Percentiles rank a stretch among this genome's conserved stretches.
Conservation (phyloP, 2,888 invertebrate species). For the Sisyra nigra region DNA sequence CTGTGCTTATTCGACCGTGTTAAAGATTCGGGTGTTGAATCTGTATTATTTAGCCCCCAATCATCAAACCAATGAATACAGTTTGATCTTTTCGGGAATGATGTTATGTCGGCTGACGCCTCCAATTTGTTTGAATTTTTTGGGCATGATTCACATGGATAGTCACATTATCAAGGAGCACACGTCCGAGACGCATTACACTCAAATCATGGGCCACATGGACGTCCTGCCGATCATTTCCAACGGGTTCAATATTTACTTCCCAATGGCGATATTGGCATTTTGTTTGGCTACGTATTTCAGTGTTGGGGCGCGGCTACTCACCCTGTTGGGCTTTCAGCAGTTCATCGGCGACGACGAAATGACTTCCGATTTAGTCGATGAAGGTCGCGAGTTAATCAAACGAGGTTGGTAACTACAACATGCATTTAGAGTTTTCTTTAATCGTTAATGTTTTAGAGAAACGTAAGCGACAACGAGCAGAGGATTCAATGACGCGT, state of each 20-base stretch:
- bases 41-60: conserved; percentile 94
- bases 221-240: conserved; percentile 93
- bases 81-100: conserved; percentile 97
- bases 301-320: conserved; percentile 75
- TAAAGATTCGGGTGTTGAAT: conserved; percentile 90
- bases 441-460: conserved; percentile 40
- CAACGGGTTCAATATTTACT: conserved; percentile 97
- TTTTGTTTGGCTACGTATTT: conserved; percentile 91
- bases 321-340: conserved; percentile 87
- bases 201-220: conserved; percentile 99
- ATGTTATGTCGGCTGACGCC: conserved; percentile 92
- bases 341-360: conserved; percentile 94
- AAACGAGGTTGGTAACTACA: conserved; percentile 51
- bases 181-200: conserved; percentile 83
- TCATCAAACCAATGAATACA: conserved; percentile 98
- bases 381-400: conserved; percentile 84
- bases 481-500: conserved; percentile 62
- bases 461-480: conserved; percentile 63
- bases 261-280: conserved; percentile 90
- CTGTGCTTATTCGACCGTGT: conserved; percentile 95
- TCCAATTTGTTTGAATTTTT: conserved; percentile 95
- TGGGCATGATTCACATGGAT: conserved; percentile 96
- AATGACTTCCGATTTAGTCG: conserved; percentile 82
- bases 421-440: too few relatives aligned
- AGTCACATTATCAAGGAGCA: conserved; percentile 75